These are phyloP conservation scores for Amiota mariae DNA, from an alignment of 2,888 invertebrate species.

Conservation along the genomic window DNA sequence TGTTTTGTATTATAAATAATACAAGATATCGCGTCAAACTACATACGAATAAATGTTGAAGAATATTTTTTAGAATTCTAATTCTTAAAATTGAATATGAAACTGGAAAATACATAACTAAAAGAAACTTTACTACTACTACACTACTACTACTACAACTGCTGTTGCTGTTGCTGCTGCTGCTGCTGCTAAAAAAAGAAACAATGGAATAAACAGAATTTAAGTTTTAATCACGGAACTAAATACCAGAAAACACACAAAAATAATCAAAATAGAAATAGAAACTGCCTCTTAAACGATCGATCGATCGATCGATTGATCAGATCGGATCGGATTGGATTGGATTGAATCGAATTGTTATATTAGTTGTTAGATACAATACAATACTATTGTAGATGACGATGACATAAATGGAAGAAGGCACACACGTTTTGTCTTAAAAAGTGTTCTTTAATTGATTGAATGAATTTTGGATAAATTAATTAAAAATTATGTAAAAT, in stretches of 20 bases:
- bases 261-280: background rate
- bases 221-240: slow-evolving; percentile 50
- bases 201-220: background rate
- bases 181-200: slow-evolving; percentile 35
- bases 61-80: slow-evolving; percentile 15
- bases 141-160: too few species aligned
- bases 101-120: slow-evolving; percentile 25
- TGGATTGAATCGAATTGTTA: too few species aligned
- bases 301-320: too few species aligned
- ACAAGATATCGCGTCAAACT: slow-evolving; percentile 39
- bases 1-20: too few species aligned
- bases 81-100: slow-evolving; percentile 10
- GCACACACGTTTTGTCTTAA: too few species aligned
- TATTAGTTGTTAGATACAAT: too few species aligned
- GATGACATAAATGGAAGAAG: too few species aligned
- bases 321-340: too few species aligned
- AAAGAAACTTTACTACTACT: background rate
- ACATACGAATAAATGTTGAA: background rate
- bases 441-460: too few species aligned
- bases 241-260: slow-evolving; percentile 44
- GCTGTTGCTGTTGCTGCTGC: too few species aligned
- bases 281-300: background rate
- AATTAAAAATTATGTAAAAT: background rate
- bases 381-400: too few species aligned
- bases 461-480: too few species aligned